Conservation (phyloP, 1,140 invertebrate genomes). For the Drosophila nasuta region DNA sequence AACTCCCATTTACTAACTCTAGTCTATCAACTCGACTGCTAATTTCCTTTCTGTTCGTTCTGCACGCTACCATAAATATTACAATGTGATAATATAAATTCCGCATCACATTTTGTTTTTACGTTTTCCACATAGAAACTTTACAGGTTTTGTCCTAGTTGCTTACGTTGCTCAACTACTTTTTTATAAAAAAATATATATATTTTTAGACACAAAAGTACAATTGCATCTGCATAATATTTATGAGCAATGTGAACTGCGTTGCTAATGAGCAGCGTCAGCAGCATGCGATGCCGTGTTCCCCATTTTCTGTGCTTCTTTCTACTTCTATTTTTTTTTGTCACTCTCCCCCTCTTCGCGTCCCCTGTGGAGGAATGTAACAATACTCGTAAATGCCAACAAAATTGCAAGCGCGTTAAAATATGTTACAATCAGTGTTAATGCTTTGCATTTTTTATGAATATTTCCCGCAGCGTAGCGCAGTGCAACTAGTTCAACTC, state of each 20-base stretch:
- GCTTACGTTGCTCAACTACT: neutral
- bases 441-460: constrained; percentile 78
- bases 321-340: neutral
- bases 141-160: too few species aligned
- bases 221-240: constrained; percentile 6
- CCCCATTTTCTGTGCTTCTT: neutral
- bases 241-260: constrained; percentile 10
- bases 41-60: too few species aligned
- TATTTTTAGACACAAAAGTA: constrained; percentile 1
- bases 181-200: neutral
- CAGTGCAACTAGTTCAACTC: constrained; percentile 25
- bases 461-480: constrained; percentile 57
- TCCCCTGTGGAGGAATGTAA: constrained; percentile 13
- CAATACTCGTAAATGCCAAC: constrained; percentile 46
- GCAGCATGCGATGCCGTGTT: neutral
- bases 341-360: neutral
- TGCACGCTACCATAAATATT: too few species aligned
- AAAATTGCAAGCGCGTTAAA: constrained; percentile 58
- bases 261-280: constrained; percentile 30
- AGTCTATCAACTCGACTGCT: too few species aligned
- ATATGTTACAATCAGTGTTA: constrained; percentile 81
- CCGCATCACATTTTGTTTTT: too few species aligned
- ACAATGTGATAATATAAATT: too few species aligned
- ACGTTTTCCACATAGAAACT: too few species aligned
- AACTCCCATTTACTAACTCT: too few species aligned